These are phyloP conservation scores for Drosophila quinaria DNA, from an alignment of 2,888 invertebrate species.

Conservation along the genomic window DNA sequence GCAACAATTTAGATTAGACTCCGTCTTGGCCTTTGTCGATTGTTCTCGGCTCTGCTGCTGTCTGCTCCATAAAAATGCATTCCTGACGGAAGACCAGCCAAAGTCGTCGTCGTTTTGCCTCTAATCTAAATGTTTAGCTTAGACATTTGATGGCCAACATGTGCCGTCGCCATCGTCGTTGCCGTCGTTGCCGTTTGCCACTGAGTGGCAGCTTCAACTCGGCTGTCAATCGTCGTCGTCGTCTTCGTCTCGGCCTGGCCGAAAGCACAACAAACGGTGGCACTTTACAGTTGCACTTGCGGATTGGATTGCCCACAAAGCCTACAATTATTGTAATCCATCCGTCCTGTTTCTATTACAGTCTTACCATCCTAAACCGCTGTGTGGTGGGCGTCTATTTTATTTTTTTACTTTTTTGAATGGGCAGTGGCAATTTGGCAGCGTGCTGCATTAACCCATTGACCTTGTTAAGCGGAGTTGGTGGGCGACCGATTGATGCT, in stretches of 20 bases:
- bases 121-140: slow-evolving; percentile 79
- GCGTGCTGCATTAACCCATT: slow-evolving; percentile 71
- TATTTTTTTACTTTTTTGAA: no score
- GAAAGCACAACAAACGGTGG: slow-evolving; percentile 75
- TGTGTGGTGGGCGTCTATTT: slow-evolving; percentile 54
- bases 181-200: slow-evolving; percentile 27
- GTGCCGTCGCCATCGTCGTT: slow-evolving; percentile 58
- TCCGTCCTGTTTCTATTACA: slow-evolving; percentile 33
- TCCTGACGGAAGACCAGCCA: slow-evolving; percentile 72
- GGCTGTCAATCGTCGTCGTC: slow-evolving; percentile 75
- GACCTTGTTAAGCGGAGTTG: slow-evolving; percentile 69
- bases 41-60: slow-evolving; percentile 55
- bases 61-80: slow-evolving; percentile 68
- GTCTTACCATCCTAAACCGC: slow-evolving; percentile 24
- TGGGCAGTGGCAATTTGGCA: slow-evolving; percentile 23
- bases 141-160: slow-evolving; percentile 80
- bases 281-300: slow-evolving; percentile 84
- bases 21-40: slow-evolving; percentile 52
- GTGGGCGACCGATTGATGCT: slow-evolving; percentile 55
- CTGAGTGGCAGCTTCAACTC: slow-evolving; percentile 74
- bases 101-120: slow-evolving; percentile 50
- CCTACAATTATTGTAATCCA: slow-evolving; percentile 77
- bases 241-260: slow-evolving; percentile 49
- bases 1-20: slow-evolving; percentile 81
- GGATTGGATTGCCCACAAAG: slow-evolving; percentile 69